Evolutionary conservation across 1,140 invertebrate species (phyloP), one percentile per base, ranked within the genome.

Genomic region (Trachymyrmex cornetzi): DNA sequence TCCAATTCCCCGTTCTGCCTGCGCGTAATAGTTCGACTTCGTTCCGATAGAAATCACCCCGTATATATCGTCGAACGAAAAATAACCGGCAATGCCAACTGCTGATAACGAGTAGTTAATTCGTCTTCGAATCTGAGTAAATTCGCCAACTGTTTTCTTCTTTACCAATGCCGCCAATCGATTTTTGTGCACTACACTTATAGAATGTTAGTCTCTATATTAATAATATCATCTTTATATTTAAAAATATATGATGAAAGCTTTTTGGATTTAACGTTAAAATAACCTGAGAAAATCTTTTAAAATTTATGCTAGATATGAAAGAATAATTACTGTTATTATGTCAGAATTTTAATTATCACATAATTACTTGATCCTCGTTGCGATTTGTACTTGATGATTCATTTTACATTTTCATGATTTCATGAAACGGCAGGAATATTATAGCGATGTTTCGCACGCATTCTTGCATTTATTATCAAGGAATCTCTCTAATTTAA

Each of bases 1-100:
- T 59, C 80, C 34, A 48, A 59, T 74, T 50, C 19, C 55, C 53
- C n/a, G 50, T 80, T 80, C 48, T 55, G 34, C 53, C 34, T 72
- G 16, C 67, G 67, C 55, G 38, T 59, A 82, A 82, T 82, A 48
- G 38, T 82, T 24, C 30, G 66, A 71, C 14, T 75, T 14, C 19
- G 44, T 82, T 72, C 38, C 22, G 80, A 72, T 84, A 61, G n/a
- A 72, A 74, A 84, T 84, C 67, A 72, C 9, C 22, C 27, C 30
- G 7, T 14, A 50, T 38, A 59, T 82, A 72, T 30, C 19, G 1
- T 50, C 53, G 19, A 12, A 4, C 55, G 55, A 75, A 84, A 75
- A 84, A 74, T 74, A 74, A 7, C 19, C 53, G 48, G 34, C 44
- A 69, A 55, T 55, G 67, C 34, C n/a, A 69, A 69, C 48, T 57